These are phyloP conservation scores for Lasioglossum vierecki DNA, from an alignment of 2,888 invertebrate species.

Conservation along the genomic window DNA sequence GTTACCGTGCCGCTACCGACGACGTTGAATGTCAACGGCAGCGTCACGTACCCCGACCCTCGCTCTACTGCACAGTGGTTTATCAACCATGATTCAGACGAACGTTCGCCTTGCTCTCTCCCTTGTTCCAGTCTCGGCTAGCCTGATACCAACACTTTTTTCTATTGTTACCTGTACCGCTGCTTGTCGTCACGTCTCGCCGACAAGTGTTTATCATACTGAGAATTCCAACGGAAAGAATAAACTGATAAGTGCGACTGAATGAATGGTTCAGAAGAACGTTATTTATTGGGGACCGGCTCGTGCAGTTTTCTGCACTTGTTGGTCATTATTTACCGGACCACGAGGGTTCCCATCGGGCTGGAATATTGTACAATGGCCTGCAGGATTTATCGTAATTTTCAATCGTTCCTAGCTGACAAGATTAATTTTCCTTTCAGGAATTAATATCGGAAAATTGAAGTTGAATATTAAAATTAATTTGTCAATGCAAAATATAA, in stretches of 20 bases:
- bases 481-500: not conserved
- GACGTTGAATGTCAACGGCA: constrained; percentile 45
- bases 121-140: not conserved
- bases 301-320: not conserved
- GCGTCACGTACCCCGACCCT: constrained; percentile 30
- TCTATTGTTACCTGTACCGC: not conserved
- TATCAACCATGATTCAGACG: constrained; percentile 34
- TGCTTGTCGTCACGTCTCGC: not conserved
- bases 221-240: not conserved
- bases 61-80: constrained; percentile 14
- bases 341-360: not conserved
- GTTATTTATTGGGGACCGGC: not conserved
- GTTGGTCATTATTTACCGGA: not conserved
- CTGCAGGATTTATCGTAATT: not conserved
- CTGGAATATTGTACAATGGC: not conserved
- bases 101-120: not conserved
- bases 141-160: constrained; percentile 3
- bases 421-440: not conserved
- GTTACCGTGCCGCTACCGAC: constrained; percentile 36
- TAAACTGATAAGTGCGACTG: not conserved
- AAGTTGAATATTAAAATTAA: not conserved
- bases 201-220: constrained; percentile 2
- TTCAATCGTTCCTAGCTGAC: not conserved
- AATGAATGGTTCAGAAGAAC: not conserved
- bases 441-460: not conserved